Base-by-base conservation (phyloP, 1,140 invertebrate species). In the Berghia stephanieae region DNA sequence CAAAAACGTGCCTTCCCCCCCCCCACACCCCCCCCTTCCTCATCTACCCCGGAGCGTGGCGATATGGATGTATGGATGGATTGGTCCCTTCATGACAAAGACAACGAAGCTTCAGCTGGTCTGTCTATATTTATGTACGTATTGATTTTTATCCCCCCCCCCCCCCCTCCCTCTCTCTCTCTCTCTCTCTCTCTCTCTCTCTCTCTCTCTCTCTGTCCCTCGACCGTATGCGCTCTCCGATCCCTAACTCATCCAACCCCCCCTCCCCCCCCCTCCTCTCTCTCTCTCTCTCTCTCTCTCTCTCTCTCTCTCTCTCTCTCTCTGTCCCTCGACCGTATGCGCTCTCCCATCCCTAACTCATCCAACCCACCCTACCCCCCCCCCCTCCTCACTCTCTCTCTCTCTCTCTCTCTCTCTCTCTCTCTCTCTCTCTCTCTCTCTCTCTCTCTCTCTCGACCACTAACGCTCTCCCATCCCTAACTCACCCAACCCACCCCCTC, bases 271-370 rank as follows among this genome's bases (percentile, higher is more conserved):
- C n/a, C n/a, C 31, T 66, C 3, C 40, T 75, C 4, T 63, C 13
- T 75, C 42, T 72, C 42, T 52, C 8, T 72, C 42, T 52, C 42
- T 72, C 42, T 36, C 24, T 52, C 42, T 52, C 42, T 72, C 21
- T 6, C 18, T 46, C 18, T 72, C n/a, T 72, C 42, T 72, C 34
- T 8, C 24, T 72, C 24, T 72, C 24, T 49, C 18, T 46, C n/a
- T 72, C 18, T 72, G 43, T 49, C 24, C 10, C 8, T 72, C 43
- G 27, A 16, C 24, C 18, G 38, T 6, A 34, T 21, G 38, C 38
- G 70, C 27, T 34, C 44, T 24, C 44, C 42, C 44, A 36, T 72
- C 46, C 10, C 46, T n/a, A 10, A 49, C 10, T 49, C 46, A 49
- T n/a, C 10, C 46, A 49, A 49, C n/a, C 10, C n/a, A n/a, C 46